phyloP scores from a whole-genome alignment of 2,888 invertebrate genomes.

The Diarsia dahlii region DNA sequence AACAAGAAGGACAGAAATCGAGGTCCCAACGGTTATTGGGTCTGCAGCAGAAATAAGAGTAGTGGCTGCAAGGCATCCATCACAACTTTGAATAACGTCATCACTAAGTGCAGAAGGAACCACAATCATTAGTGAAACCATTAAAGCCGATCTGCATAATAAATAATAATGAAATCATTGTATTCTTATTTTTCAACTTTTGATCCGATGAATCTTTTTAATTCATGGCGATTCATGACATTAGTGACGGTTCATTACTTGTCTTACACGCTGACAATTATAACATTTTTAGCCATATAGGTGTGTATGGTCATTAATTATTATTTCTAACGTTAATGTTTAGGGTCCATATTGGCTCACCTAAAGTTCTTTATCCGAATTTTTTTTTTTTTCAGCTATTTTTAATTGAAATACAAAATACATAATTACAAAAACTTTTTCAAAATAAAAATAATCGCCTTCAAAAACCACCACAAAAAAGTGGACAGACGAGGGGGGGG shows the following conservation, averaged over 20 bases:
- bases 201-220: background rate
- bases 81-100: constrained; percentile 53
- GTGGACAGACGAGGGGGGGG: too few species aligned
- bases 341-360: too few species aligned
- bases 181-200: background rate
- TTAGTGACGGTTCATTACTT: background rate
- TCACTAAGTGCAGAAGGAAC: constrained; percentile 34
- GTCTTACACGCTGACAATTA: background rate
- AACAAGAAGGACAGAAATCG: too few species aligned
- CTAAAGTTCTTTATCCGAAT: too few species aligned
- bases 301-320: background rate
- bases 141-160: background rate
- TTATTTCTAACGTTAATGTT: background rate
- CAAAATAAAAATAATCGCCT: too few species aligned
- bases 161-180: background rate
- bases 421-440: too few species aligned
- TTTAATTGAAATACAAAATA: too few species aligned
- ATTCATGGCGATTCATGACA: background rate
- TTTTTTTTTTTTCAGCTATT: too few species aligned
- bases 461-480: too few species aligned
- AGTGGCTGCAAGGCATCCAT: constrained; percentile 54
- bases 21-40: too few species aligned
- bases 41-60: constrained; percentile 32
- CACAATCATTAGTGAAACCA: constrained; percentile 51
- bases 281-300: background rate